These are phyloP conservation scores for Amphibalanus amphitrite DNA, from an alignment of 1,140 invertebrate species.

Conservation along the genomic window DNA sequence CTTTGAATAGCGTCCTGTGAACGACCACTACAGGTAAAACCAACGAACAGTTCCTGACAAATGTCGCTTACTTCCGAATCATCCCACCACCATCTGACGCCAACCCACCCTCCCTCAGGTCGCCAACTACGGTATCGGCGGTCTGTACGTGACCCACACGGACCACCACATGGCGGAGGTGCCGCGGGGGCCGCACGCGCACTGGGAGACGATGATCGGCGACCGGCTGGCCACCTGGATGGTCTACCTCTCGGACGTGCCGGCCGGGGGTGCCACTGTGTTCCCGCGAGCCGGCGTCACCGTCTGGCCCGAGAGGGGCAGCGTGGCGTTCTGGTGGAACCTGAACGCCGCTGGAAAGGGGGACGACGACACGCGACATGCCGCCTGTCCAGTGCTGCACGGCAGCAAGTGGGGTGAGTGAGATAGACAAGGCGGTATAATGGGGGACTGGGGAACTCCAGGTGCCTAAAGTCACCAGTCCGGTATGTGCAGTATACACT, in stretches of 20 bases:
- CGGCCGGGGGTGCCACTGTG: slow-evolving; percentile 29
- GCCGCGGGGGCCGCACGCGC: slow-evolving; percentile 21
- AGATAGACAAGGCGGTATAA: too few relatives aligned
- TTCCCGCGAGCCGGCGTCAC: slow-evolving; percentile 27
- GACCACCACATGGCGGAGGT: slow-evolving; percentile 32
- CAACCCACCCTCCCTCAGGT: slow-evolving; percentile 24
- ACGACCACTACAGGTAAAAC: too few relatives aligned
- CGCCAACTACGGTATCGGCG: slow-evolving; percentile 44
- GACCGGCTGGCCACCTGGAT: slow-evolving; percentile 39
- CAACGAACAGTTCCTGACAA: too few relatives aligned
- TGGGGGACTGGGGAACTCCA: too few relatives aligned
- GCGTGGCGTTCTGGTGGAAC: slow-evolving; percentile 35
- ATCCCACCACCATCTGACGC: too few relatives aligned
- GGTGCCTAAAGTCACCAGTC: too few relatives aligned
- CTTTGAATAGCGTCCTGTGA: too few relatives aligned
- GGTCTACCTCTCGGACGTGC: slow-evolving; percentile 27
- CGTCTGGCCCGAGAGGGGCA: slow-evolving; percentile 26
- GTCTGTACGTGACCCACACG: slow-evolving; percentile 44
- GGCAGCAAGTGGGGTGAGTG: slow-evolving; percentile 35
- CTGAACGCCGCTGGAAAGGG: slow-evolving; percentile 28
- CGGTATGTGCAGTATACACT: too few relatives aligned
- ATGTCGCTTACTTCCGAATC: too few relatives aligned
- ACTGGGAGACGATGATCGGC: slow-evolving; percentile 26
- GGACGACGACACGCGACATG: slow-evolving; percentile 30
- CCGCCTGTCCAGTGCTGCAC: slow-evolving; percentile 32